Conservation (phyloP, 2,888 invertebrate genomes). For the Drosophila nr. medialis region DNA sequence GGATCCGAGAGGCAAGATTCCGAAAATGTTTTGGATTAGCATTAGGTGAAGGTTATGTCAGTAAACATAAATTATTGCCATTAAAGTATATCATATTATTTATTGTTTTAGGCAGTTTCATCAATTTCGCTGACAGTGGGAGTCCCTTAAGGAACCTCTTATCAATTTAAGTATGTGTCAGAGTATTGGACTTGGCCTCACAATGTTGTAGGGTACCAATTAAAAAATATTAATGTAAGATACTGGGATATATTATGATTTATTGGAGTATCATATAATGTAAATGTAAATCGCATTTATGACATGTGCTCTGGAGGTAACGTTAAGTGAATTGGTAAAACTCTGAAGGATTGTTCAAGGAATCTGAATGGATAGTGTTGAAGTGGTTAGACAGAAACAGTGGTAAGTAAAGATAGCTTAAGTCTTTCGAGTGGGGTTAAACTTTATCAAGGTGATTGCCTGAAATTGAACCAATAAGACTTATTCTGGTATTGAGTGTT, state of each 20-base stretch:
- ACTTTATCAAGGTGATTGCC: neutral
- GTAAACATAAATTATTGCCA: conserved; percentile 16
- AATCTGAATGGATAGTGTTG: neutral
- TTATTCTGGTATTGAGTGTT: neutral
- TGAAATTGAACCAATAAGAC: neutral
- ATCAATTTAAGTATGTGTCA: neutral
- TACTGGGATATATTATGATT: neutral
- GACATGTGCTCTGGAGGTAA: no score
- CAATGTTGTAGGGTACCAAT: neutral
- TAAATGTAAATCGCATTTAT: neutral
- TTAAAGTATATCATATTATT: neutral
- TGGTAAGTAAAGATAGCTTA: neutral
- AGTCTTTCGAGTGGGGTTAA: neutral
- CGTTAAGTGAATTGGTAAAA: neutral
- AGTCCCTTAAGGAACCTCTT: neutral
- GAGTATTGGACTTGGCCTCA: neutral
- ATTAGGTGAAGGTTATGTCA: neutral
- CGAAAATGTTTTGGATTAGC: neutral
- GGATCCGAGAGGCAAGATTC: neutral
- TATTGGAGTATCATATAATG: neutral
- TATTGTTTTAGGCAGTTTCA: neutral
- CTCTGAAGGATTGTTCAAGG: neutral
- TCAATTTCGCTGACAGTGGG: neutral
- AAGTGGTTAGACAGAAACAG: neutral
- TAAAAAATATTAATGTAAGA: neutral